These are phyloP conservation scores for Oceanites oceanicus DNA, from an alignment of 2,113 vertebrate genomes.

Conservation along the genomic window DNA sequence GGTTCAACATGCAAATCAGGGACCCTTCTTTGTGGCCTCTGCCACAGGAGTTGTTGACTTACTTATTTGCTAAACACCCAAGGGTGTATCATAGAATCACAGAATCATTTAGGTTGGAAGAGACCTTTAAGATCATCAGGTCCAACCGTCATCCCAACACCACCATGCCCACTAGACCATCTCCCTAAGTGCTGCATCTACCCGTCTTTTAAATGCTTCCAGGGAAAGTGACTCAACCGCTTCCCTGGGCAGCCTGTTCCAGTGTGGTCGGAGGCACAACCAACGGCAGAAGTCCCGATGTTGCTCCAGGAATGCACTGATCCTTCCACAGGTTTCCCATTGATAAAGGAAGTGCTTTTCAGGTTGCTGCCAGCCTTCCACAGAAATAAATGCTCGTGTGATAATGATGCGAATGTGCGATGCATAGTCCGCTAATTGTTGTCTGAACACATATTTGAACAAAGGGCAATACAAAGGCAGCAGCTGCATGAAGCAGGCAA, in stretches of 20 bases:
- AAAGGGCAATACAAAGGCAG: neutral
- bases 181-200: no score
- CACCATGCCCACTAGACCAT: no score
- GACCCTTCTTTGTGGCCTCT: neutral
- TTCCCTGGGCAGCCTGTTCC: no score
- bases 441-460: neutral
- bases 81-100: no score
- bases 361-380: neutral
- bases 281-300: neutral
- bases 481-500: neutral
- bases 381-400: neutral
- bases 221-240: no score
- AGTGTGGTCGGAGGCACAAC: neutral
- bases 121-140: no score
- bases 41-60: neutral
- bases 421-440: neutral
- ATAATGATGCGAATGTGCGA: accelerated
- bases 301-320: neutral
- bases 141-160: no score
- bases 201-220: no score
- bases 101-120: no score
- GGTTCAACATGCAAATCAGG: neutral
- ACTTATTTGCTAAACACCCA: neutral
- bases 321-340: neutral
- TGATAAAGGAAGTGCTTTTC: no score